These are phyloP conservation scores for Eristalis pertinax DNA, from an alignment of 2,888 invertebrate species.

Conservation along the genomic window DNA sequence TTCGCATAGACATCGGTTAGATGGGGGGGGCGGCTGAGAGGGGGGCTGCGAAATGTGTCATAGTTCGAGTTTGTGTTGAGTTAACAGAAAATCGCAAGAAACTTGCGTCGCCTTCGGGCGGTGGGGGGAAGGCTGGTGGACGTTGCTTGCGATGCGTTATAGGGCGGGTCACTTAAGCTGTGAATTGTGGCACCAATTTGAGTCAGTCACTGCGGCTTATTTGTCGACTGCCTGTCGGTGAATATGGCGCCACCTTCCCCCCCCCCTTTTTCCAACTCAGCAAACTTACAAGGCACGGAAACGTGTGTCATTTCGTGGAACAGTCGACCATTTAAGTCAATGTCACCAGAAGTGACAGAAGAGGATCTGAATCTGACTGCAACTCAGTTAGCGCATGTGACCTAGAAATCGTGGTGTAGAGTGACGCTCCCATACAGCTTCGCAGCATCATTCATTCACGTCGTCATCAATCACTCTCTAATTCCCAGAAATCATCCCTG, in stretches of 20 bases:
- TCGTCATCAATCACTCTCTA: neutral
- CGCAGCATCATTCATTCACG: neutral
- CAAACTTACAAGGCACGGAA: too few relatives aligned
- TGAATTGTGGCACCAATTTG: neutral
- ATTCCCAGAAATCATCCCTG: too few relatives aligned
- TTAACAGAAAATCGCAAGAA: conserved; percentile 57
- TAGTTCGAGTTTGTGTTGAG: conserved; percentile 59
- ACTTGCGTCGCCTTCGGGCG: conserved; percentile 14
- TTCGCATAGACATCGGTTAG: conserved; percentile 43
- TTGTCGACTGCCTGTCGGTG: too few relatives aligned
- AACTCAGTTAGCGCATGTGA: too few relatives aligned
- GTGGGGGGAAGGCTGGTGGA: conserved; percentile 7
- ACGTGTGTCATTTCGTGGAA: too few relatives aligned
- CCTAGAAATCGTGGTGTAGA: too few relatives aligned
- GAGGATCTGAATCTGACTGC: too few relatives aligned
- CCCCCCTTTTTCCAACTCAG: too few relatives aligned
- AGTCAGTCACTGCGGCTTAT: neutral
- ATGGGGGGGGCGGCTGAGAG: neutral
- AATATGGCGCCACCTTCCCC: too few relatives aligned
- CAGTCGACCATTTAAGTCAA: too few relatives aligned
- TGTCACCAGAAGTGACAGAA: too few relatives aligned
- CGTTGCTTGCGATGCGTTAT: neutral
- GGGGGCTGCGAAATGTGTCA: conserved; percentile 58
- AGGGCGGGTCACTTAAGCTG: neutral
- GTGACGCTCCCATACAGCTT: neutral